Conservation (phyloP, 2,797 vertebrate genomes). For the Hybognathus amarus region DNA sequence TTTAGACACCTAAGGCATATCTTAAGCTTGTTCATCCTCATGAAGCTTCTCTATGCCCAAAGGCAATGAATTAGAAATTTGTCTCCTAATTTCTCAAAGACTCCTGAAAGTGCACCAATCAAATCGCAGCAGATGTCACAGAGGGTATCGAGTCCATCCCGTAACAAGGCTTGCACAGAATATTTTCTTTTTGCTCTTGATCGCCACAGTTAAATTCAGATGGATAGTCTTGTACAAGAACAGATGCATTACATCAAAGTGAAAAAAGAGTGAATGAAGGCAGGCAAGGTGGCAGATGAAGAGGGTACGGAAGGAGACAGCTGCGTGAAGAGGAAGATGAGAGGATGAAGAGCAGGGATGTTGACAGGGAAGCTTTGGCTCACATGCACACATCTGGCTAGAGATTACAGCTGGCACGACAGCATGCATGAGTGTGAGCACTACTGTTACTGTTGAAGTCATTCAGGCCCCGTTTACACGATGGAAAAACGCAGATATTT, state of each 20-base stretch:
- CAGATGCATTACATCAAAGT: neutral
- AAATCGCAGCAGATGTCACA: constrained; percentile 16
- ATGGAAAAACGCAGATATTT: too few species aligned
- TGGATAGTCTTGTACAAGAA: neutral
- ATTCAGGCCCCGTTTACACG: too few species aligned
- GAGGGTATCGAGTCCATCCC: constrained; percentile 17
- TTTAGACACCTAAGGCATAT: constrained; percentile 29
- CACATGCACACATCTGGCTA: constrained; percentile 50
- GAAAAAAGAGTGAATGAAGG: constrained; percentile 3
- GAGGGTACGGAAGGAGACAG: constrained; percentile 30
- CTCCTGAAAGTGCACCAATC: constrained; percentile 20
- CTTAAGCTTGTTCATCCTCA: constrained; percentile 47
- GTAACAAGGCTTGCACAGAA: neutral
- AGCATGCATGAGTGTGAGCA: constrained; percentile 7
- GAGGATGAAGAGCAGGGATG: constrained; percentile 33
- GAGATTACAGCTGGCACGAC: constrained; percentile 52
- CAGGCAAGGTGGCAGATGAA: neutral
- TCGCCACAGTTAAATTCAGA: neutral
- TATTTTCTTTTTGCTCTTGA: neutral
- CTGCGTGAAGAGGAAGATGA: constrained; percentile 39
- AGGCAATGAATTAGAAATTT: constrained; percentile 41
- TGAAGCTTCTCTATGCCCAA: constrained; percentile 3
- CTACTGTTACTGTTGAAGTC: neutral
- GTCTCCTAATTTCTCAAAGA: constrained; percentile 27
- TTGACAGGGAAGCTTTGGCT: constrained; percentile 35